Base-by-base conservation (phyloP, 2,113 vertebrate species). In the Silurus asotus region DNA sequence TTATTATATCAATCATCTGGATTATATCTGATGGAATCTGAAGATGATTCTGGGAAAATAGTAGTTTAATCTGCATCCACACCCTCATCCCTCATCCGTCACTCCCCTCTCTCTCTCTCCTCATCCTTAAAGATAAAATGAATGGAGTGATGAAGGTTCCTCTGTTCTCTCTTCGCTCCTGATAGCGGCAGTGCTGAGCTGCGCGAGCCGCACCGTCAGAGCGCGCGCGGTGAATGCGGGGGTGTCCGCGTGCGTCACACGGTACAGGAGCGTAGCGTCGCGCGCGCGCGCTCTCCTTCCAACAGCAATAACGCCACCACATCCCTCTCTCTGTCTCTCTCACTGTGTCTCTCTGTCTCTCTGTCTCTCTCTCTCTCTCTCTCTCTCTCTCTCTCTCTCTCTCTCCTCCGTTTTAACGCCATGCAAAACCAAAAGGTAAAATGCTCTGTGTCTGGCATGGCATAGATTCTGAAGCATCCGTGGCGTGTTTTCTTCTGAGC, bases 341-440 rank as follows among this genome's bases (percentile, higher is more conserved):
- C 37, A 1, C 37, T 37, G 28, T n/a, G 2, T 51, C 8, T 53
- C 2, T 75, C 7, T 75, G 23, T 78, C 51, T 78, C 75, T 78
- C 51, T 25, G 23, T 58, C 53, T 55, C 53, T 78, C 75, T 78
- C 49, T 76, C 62, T 14, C 62, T 48, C 23, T 25, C 4, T 76
- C 74, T 76, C 51, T 15, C 4, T 62, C 17, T 62, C 19, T 23
- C 14, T 62, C 17, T 62, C 59, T 62, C 51, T 82, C 87, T 37
- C 28, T 37, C 28, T 37, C 28, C 28, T 37, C 86, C 76, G 78
- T 88, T 87, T 82, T 4, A 69, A 88, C 87, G 87, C 84, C 86
- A 89, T 88, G 89, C 89, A 88, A 87, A 88, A 78, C 82, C 70
- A 59, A 78, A 85, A 86, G 72, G 84, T 84, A 90, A 62, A 81